These are phyloP conservation scores for Pithys albifrons DNA, from an alignment of 2,113 vertebrate species.

Conservation along the genomic window DNA sequence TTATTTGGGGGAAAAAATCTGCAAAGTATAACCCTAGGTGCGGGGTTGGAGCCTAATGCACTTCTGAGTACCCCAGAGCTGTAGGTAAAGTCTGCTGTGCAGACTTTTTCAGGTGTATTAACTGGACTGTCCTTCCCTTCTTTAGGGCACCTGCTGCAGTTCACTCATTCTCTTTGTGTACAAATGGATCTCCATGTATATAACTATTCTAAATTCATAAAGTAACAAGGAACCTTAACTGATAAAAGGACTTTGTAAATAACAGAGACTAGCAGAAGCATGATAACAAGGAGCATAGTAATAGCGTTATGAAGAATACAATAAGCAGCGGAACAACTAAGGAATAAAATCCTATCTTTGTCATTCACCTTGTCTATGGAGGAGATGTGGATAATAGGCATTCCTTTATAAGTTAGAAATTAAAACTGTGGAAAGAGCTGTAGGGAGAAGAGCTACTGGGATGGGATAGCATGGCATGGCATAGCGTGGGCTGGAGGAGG, in stretches of 20 bases:
- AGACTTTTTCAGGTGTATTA: not conserved
- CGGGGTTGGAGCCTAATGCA: not conserved
- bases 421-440: constrained; percentile 10
- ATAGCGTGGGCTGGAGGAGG: not conserved
- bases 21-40: not conserved
- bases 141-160: not conserved
- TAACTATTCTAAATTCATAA: not conserved
- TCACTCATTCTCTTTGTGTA: not conserved
- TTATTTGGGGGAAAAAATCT: not conserved
- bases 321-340: not conserved
- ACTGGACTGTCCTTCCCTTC: not conserved
- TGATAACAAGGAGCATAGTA: not conserved
- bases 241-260: not conserved
- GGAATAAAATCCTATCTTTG: not conserved
- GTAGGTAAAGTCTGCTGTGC: not conserved
- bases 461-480: not conserved
- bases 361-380: not conserved
- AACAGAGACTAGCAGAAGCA: not conserved
- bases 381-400: not conserved
- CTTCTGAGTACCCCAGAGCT: not conserved
- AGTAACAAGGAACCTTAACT: not conserved
- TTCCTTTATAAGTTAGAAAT: not conserved
- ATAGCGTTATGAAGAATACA: not conserved
- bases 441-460: constrained; percentile 1
- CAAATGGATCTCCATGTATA: not conserved